phyloP scores from a whole-genome alignment of 1,140 invertebrate genomes.

The Leptonema lineaticorne region DNA sequence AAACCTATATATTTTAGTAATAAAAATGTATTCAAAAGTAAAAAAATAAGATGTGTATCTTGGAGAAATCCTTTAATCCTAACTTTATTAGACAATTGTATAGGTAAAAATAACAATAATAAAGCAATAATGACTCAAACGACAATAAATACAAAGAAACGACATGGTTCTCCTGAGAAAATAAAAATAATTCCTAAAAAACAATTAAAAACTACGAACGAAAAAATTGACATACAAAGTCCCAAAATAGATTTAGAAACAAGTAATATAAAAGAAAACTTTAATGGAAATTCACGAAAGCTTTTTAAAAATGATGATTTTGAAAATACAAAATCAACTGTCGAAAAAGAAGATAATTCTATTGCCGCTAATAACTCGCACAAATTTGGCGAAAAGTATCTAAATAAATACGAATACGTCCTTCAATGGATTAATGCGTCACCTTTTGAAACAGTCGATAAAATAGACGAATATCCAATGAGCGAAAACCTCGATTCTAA shows the following conservation, averaged over 20 bases:
- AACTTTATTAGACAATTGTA: not conserved
- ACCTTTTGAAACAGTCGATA: not conserved
- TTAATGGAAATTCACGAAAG: not conserved
- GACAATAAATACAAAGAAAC: too few species aligned
- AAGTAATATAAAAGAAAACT: not conserved
- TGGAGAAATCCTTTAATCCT: conserved; percentile 18
- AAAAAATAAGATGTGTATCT: conserved; percentile 1
- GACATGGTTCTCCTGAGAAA: too few species aligned
- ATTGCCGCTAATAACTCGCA: too few species aligned
- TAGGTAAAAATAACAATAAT: not conserved
- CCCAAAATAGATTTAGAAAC: not conserved
- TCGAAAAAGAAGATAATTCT: too few species aligned
- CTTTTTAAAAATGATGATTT: too few species aligned
- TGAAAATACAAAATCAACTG: too few species aligned
- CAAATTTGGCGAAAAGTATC: too few species aligned
- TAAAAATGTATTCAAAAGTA: conserved; percentile 1
- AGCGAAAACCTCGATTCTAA: not conserved
- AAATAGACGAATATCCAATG: not conserved
- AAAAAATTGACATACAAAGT: too few species aligned
- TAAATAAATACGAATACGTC: not conserved
- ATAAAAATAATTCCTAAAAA: too few species aligned
- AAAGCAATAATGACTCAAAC: too few species aligned
- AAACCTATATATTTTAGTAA: not conserved
- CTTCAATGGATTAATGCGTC: not conserved
- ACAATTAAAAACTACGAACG: too few species aligned